A percentile compares a stretch with the other conserved stretches of the same genome.
Conservation (phyloP, 2,888 invertebrate genomes). For the Folsomia manolachei region DNA sequence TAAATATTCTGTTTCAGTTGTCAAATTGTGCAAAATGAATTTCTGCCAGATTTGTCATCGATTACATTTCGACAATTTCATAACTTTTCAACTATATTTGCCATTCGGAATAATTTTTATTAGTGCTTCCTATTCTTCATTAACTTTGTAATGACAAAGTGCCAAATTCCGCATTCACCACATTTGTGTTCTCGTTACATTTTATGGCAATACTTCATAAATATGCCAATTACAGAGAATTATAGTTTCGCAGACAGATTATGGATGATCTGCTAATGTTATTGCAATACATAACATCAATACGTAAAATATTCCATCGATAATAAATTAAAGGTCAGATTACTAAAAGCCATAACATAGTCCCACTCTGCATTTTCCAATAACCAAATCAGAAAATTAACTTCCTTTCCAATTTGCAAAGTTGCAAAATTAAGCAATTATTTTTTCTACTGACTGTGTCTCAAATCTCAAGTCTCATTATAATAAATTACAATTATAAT, state of each 20-base stretch:
- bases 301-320: neutral
- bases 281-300: too few relatives aligned
- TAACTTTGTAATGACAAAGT: slow-evolving; percentile 10
- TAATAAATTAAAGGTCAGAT: neutral
- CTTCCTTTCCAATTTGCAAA: neutral
- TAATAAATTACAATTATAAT: too few relatives aligned
- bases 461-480: too few relatives aligned
- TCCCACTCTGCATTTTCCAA: neutral
- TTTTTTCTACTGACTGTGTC: neutral
- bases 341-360: neutral
- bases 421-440: neutral
- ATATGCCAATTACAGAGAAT: neutral
- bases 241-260: too few relatives aligned
- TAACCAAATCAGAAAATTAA: neutral
- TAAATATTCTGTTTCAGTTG: neutral
- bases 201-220: neutral
- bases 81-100: neutral
- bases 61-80: neutral
- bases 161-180: neutral
- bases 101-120: neutral
- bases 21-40: neutral
- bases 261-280: too few relatives aligned
- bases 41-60: neutral
- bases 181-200: neutral
- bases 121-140: neutral